A percentile compares a stretch with the other conserved stretches of the same genome.
phyloP scores from a whole-genome alignment of 2,888 invertebrate genomes.

The Drosophila merina region DNA sequence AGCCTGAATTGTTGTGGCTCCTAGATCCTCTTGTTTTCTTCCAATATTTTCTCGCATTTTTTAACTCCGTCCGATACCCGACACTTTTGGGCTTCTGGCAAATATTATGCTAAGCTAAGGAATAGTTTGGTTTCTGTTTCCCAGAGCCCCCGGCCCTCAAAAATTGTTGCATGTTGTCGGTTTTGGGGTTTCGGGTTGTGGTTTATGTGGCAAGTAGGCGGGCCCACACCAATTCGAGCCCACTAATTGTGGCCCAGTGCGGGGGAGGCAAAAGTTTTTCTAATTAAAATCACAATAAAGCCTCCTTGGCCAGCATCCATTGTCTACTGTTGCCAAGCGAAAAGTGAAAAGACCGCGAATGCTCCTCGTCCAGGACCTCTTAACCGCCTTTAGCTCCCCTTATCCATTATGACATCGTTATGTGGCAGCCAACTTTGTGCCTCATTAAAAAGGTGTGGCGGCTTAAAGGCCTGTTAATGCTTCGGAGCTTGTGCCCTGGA shows the following conservation, averaged over 20 bases:
- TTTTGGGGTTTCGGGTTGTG: slow-evolving; percentile 12
- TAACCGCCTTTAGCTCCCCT: not conserved
- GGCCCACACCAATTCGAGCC: slow-evolving; percentile 38
- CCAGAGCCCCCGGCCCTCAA: not conserved
- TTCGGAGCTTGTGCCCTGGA: not conserved
- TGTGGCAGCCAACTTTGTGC: slow-evolving; percentile 74
- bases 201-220: slow-evolving; percentile 19
- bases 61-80: slow-evolving; percentile 27
- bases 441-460: slow-evolving; percentile 75
- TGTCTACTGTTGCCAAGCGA: slow-evolving; percentile 16
- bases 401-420: slow-evolving; percentile 68
- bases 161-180: slow-evolving; percentile 37
- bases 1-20: slow-evolving; percentile 59
- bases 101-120: slow-evolving; percentile 38
- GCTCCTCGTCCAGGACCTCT: slow-evolving; percentile 24
- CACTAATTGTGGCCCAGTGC: slow-evolving; percentile 48
- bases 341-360: slow-evolving; percentile 30
- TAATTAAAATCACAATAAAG: slow-evolving; percentile 78
- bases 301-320: slow-evolving; percentile 34
- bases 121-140: slow-evolving; percentile 14
- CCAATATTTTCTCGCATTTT: slow-evolving; percentile 41
- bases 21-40: slow-evolving; percentile 30
- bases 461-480: slow-evolving; percentile 16
- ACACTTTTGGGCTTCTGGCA: slow-evolving; percentile 34
- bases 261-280: slow-evolving; percentile 67